Evolutionary conservation across 2,113 vertebrate genomes (phyloP).

Genomic region (Oxygymnocypris stewartii): DNA sequence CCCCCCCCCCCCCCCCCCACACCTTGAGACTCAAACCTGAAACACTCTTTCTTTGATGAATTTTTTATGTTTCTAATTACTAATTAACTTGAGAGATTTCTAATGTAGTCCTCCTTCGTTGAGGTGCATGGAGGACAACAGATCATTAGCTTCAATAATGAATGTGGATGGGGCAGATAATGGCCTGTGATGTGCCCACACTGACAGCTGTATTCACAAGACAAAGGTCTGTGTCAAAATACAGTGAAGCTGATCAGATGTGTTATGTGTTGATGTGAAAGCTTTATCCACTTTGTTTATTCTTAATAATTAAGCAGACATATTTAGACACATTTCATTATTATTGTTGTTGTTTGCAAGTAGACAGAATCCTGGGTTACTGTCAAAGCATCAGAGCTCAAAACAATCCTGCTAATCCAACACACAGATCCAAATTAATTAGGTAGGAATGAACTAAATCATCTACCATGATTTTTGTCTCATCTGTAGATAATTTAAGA

Average conservation of each 20-base stretch:
- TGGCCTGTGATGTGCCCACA: conserved; percentile 77
- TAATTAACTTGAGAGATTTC: conserved; percentile 98
- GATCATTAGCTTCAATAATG: conserved; percentile 87
- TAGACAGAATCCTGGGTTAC: not conserved
- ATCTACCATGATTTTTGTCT: not conserved
- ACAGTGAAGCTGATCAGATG: conserved; percentile 43
- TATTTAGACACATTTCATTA: not conserved
- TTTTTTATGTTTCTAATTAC: conserved; percentile 98
- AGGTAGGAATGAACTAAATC: not conserved
- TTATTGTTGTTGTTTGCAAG: not conserved
- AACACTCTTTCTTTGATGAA: conserved; percentile 90
- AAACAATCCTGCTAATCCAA: too few species aligned
- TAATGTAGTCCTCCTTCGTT: conserved; percentile 85
- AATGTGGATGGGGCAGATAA: conserved; percentile 78
- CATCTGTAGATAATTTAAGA: not conserved
- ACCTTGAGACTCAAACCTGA: conserved; percentile 91
- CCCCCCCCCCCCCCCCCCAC: conserved; percentile 54
- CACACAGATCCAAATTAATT: not conserved
- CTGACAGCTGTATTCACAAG: conserved; percentile 79
- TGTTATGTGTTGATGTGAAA: not conserved
- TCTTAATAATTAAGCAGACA: not conserved
- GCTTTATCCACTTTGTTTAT: not conserved
- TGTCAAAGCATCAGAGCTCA: not conserved
- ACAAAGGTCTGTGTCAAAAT: conserved; percentile 61
- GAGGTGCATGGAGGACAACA: too few species aligned